Conservation (phyloP, 2,888 invertebrate genomes). For the Xestia ashworthii region DNA sequence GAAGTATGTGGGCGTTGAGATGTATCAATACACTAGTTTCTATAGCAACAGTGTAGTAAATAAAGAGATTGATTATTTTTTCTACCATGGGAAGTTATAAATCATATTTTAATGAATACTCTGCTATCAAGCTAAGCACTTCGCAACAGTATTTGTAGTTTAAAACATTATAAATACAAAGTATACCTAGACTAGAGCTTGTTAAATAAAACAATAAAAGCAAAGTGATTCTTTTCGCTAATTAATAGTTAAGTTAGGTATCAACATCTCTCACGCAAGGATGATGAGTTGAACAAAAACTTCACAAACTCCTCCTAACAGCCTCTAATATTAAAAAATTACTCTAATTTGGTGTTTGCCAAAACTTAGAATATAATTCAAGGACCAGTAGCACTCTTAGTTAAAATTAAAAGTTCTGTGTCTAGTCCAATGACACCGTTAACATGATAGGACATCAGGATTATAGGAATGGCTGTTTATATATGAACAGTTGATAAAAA, state of each 20-base stretch:
- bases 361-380: neutral
- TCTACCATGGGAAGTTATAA: conserved; percentile 8
- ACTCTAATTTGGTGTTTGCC: neutral
- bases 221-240: neutral
- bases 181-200: neutral
- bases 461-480: no score
- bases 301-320: neutral
- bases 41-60: neutral
- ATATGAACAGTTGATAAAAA: no score
- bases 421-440: neutral
- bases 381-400: neutral
- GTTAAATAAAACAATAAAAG: conserved; percentile 4
- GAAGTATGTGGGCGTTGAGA: neutral
- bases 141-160: neutral
- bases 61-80: conserved; percentile 3
- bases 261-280: conserved; percentile 18
- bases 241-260: neutral
- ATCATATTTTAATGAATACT: conserved; percentile 1
- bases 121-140: neutral
- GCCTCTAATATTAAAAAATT: neutral
- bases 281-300: neutral
- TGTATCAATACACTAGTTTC: neutral
- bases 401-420: neutral
- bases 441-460: neutral
- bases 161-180: neutral